phyloP scores from a whole-genome alignment of 2,113 vertebrate species.

The Thalassarche chlororhynchos region DNA sequence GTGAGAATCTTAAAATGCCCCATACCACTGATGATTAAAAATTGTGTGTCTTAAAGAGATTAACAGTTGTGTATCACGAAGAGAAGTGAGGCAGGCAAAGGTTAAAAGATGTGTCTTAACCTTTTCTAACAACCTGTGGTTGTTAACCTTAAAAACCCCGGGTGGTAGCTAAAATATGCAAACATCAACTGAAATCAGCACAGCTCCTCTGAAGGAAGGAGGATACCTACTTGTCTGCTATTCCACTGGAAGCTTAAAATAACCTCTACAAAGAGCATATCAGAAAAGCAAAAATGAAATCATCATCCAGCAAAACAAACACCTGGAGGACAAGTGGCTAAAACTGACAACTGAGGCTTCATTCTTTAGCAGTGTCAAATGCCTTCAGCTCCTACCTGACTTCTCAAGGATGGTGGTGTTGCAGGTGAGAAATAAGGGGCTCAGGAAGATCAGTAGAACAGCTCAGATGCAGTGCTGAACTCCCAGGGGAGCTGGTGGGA shows the following conservation, averaged over 20 bases:
- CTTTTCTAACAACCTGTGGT: not conserved
- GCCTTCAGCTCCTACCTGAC: not conserved
- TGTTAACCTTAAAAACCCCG: not conserved
- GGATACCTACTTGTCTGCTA: not conserved
- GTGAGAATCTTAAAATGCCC: not conserved
- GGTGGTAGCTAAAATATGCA: not conserved
- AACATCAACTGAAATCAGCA: not conserved
- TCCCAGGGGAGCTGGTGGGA: not conserved
- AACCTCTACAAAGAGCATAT: not conserved
- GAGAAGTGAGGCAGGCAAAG: not conserved
- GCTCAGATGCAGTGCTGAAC: not conserved
- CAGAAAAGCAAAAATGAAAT: not conserved
- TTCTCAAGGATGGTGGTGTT: not conserved
- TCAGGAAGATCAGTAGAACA: not conserved
- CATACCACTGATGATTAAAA: not conserved
- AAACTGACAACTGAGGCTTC: not conserved
- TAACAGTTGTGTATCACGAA: not conserved
- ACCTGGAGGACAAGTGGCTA: not conserved
- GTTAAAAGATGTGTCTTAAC: not conserved
- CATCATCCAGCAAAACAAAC: not conserved
- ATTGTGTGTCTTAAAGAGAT: not conserved
- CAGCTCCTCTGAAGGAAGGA: not conserved
- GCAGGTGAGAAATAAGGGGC: not conserved
- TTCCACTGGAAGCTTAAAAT: not conserved
- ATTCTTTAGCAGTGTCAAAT: not conserved